Percentiles rank a stretch among this genome's conserved stretches.
Evolutionary conservation across 2,888 invertebrate genomes (phyloP).

Genomic region (Vesta saturnalis): DNA sequence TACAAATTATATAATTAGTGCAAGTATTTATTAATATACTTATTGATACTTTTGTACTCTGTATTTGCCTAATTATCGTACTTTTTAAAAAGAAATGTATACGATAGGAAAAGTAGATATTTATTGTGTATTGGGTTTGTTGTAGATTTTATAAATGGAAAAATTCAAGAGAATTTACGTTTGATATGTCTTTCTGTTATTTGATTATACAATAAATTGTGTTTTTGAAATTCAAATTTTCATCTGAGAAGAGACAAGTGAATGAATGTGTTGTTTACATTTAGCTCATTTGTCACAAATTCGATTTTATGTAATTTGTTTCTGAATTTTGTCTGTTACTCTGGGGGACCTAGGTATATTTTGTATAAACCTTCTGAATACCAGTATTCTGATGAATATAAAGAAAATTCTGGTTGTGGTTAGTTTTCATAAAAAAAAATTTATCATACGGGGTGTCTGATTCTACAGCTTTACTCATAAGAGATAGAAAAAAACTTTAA

Average conservation of each 20-base stretch:
- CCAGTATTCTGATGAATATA: no score
- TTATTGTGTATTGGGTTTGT: constrained; percentile 30
- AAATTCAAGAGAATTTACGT: constrained; percentile 14
- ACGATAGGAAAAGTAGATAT: constrained; percentile 18
- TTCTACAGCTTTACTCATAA: no score
- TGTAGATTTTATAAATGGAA: constrained; percentile 29
- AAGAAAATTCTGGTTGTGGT: no score
- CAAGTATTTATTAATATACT: constrained; percentile 25
- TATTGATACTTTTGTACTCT: constrained; percentile 23
- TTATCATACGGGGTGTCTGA: no score
- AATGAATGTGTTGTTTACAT: background rate
- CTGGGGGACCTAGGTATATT: no score
- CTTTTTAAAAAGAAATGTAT: constrained; percentile 22
- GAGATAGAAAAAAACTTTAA: no score
- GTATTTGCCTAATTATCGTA: constrained; percentile 32
- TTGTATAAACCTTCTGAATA: no score
- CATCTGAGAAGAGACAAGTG: background rate
- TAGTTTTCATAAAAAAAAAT: no score
- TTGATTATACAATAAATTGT: constrained; percentile 8
- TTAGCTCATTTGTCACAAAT: no score
- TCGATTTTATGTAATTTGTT: no score
- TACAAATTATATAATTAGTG: constrained; percentile 26
- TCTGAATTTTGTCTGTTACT: no score
- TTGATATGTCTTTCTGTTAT: constrained; percentile 23
- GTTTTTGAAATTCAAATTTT: background rate